Evolutionary conservation across 1,140 invertebrate species (phyloP).

Genomic region (Procambarus clarkii): DNA sequence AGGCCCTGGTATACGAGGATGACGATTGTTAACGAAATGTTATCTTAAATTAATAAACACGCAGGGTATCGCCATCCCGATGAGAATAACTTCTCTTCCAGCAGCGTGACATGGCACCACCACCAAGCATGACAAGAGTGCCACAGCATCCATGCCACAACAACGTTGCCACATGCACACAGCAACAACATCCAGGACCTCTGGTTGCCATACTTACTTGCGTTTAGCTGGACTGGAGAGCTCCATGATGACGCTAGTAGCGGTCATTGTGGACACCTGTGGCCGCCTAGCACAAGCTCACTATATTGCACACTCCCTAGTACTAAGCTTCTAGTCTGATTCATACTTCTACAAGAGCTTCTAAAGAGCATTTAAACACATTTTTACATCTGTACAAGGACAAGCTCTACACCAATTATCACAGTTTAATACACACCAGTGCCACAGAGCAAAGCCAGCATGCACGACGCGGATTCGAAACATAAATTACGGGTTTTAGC

Average conservation of each 20-base stretch:
- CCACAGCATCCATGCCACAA: too few relatives aligned
- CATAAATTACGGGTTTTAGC: neutral
- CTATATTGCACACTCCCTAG: conserved; percentile 2
- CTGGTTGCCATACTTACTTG: conserved; percentile 51
- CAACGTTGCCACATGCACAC: neutral
- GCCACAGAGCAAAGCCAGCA: conserved; percentile 40
- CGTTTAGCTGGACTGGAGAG: conserved; percentile 56
- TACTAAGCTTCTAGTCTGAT: neutral
- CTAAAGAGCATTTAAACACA: neutral
- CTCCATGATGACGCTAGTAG: conserved; percentile 63
- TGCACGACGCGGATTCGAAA: neutral
- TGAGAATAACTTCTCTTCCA: too few relatives aligned
- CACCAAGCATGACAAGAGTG: too few relatives aligned
- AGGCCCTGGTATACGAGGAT: too few relatives aligned
- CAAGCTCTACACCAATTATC: conserved; percentile 32
- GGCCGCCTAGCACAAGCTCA: neutral
- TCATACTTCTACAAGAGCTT: neutral
- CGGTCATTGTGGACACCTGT: conserved; percentile 43
- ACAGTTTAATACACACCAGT: conserved; percentile 45
- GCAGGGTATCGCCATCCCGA: too few relatives aligned
- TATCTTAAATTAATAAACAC: neutral
- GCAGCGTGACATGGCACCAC: too few relatives aligned
- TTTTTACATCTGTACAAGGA: neutral
- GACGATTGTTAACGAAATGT: neutral
- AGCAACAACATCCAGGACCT: neutral